These are phyloP conservation scores for Idris sp. DNA, from an alignment of 1,140 invertebrate species.

Conservation along the genomic window DNA sequence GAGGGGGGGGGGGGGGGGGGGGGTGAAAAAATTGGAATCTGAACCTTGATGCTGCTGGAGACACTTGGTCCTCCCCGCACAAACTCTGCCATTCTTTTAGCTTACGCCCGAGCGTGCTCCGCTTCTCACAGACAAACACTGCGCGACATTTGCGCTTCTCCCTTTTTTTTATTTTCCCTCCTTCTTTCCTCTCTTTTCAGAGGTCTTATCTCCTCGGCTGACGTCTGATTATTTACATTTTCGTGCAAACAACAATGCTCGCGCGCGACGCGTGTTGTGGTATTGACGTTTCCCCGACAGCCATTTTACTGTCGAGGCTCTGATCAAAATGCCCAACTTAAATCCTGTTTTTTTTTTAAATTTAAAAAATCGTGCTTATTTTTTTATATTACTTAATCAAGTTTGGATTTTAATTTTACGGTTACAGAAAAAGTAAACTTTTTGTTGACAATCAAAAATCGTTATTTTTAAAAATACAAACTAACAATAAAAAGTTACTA, in stretches of 20 bases:
- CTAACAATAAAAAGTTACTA: no score
- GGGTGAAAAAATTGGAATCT: no score
- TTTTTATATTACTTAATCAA: no score
- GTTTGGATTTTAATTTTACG: no score
- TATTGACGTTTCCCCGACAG: conserved; percentile 76
- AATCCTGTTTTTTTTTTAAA: no score
- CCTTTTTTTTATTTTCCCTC: conserved; percentile 4
- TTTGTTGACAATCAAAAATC: no score
- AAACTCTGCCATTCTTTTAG: conserved; percentile 79
- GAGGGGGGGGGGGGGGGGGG: no score
- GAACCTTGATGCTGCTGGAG: conserved; percentile 77
- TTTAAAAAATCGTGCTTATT: no score
- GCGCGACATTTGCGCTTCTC: not conserved
- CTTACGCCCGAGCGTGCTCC: conserved; percentile 60
- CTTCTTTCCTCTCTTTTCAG: no score
- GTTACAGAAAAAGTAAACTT: no score
- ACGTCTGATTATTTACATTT: conserved; percentile 66
- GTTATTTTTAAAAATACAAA: no score
- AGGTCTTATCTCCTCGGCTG: no score
- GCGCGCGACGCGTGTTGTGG: conserved; percentile 66
- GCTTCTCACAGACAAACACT: conserved; percentile 26
- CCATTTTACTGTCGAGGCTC: conserved; percentile 67
- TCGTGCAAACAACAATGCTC: conserved; percentile 46
- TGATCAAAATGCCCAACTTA: not conserved
- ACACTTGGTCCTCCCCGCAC: conserved; percentile 79